These are phyloP conservation scores for Antitype chi DNA, from an alignment of 2,888 invertebrate genomes.

Conservation along the genomic window DNA sequence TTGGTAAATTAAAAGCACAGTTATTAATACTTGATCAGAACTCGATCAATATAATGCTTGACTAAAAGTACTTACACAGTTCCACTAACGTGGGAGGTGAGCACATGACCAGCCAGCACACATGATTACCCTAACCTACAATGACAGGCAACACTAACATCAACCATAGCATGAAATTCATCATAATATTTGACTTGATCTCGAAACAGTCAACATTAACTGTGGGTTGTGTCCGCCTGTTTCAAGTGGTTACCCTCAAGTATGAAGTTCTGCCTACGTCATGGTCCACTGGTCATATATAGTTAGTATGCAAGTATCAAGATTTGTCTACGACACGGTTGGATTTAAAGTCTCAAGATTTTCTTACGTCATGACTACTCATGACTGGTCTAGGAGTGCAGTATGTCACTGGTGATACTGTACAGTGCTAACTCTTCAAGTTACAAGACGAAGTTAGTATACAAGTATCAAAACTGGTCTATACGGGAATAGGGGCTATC, in stretches of 20 bases:
- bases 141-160: slow-evolving; percentile 43
- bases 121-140: slow-evolving; percentile 2
- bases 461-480: slow-evolving; percentile 28
- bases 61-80: background rate
- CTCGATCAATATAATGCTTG: background rate
- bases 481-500: slow-evolving; percentile 7
- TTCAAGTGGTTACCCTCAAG: slow-evolving; percentile 34
- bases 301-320: slow-evolving; percentile 24
- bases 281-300: background rate
- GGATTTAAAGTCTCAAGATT: slow-evolving; percentile 8
- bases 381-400: background rate
- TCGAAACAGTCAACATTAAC: slow-evolving; percentile 33
- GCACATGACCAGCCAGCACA: background rate
- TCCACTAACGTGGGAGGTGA: slow-evolving; percentile 19
- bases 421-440: background rate
- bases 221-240: slow-evolving; percentile 24
- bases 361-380: background rate
- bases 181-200: slow-evolving; percentile 57
- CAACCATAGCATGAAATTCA: slow-evolving; percentile 18
- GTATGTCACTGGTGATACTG: too few relatives aligned
- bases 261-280: slow-evolving; percentile 36
- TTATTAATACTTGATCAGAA: background rate
- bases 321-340: slow-evolving; percentile 3
- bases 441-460: background rate
- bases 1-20: background rate